Base-by-base conservation (phyloP, 2,888 invertebrate genomes). In the Heliconius aoede region DNA sequence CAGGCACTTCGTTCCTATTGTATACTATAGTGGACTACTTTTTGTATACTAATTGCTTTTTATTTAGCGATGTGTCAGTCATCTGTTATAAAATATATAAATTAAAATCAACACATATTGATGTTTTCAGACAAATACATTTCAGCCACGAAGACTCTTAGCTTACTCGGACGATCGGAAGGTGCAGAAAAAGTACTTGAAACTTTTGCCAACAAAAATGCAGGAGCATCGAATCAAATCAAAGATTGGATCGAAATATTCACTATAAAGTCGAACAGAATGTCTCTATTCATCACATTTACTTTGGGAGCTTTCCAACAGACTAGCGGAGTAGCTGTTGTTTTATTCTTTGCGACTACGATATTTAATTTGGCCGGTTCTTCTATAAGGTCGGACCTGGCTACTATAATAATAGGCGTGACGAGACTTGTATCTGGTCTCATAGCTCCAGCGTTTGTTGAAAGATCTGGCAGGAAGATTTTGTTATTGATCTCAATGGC, bases 351-450 rank as follows among this genome's bases (percentile, higher is more conserved):
- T 73, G 83, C 86, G 0, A 88, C 86, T 0, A 85, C 85, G 0
- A 88, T 89, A 40, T 89, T 89, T 58, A 75, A 84, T 9, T 67
- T 83, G 26, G 86, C 88, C 21, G 87, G 83, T 0, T 88, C 88
- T 0, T 81, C 86, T 0, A 80, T 88, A 0, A 72, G 82, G 15
- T 86, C 89, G 0, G 82, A 86, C 76, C 72, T 87, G 74, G 86
- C 87, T 0, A 88, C 88, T 0, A 89, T 89, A 24, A 83, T 84
- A 15, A 82, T 85, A 61, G 86, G 85, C 24, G 83, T 82, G 0
- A 87, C 86, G 0, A 83, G 84, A 64, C 72, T 87, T 1, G n/a
- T 86, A 0, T 85, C 86, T 0, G 82, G 86, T 73, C 76, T 84
- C 1, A 82, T 87, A 0, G 82, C 87, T 2, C 88, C 88, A 0